A percentile compares a stretch with the other conserved stretches of the same genome.
phyloP scores from a whole-genome alignment of 2,113 vertebrate species.

The Circaetus cinerascens region DNA sequence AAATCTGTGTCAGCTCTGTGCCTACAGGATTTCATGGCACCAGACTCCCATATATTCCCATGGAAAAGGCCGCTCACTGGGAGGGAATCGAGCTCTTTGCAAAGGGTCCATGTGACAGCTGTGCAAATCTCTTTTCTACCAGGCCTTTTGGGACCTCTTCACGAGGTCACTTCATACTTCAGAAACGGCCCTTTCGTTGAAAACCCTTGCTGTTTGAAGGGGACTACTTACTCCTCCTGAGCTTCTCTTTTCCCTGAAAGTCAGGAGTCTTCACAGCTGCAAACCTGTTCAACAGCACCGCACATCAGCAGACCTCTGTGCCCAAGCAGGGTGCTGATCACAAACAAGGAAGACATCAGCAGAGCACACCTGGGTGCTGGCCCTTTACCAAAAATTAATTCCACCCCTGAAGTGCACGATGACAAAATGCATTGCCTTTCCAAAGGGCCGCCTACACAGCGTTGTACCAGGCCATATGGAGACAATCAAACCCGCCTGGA shows the following conservation, averaged over 20 bases:
- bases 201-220: not conserved
- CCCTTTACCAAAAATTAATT: not conserved
- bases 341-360: not conserved
- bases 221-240: not conserved
- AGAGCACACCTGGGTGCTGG: not conserved
- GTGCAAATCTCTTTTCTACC: not conserved
- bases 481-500: not conserved
- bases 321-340: not conserved
- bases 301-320: not conserved
- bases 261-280: not conserved
- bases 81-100: not conserved
- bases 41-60: not conserved
- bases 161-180: not conserved
- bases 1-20: not conserved
- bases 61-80: not conserved
- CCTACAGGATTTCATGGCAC: not conserved
- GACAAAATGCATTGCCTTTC: not conserved
- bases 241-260: not conserved
- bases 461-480: not conserved
- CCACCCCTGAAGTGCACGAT: not conserved
- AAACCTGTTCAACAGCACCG: not conserved
- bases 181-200: not conserved
- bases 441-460: not conserved
- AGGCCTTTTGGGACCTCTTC: not conserved
- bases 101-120: not conserved